Evolutionary conservation across 2,888 invertebrate species (phyloP), one percentile per base, ranked within the genome.

Genomic region (Pachliopta kotzebuea): DNA sequence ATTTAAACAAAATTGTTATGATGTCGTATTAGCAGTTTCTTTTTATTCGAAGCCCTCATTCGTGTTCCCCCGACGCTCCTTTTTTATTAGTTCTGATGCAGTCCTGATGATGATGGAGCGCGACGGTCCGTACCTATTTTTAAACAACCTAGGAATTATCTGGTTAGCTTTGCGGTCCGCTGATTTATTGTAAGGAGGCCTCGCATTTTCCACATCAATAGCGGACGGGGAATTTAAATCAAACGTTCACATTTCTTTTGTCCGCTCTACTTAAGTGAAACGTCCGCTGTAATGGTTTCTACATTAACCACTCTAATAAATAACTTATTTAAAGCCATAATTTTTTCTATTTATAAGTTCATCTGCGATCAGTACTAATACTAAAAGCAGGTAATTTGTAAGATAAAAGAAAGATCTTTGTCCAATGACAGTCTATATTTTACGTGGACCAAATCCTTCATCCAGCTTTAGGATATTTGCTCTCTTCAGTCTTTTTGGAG

Each of bases 31-130:
- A 74, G 73, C 73, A 72, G 71, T 66, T 59, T 70, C 71, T 73
- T 70, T 72, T 72, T 73, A 69, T 68, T 66, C 68, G 63, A 68
- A 60, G 55, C n/a, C 23, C 52, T 7, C 53, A 52, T 53, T 42
- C 23, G 54, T 23, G 45, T 55, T 60, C 55, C 18, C 60, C 65
- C 62, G 59, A 21, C 11, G 49, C 54, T 60, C 52, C 18, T 64
- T 65, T 65, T 64, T 67, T 56, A 63, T 57, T 50, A 58, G 60
- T 53, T 61, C 63, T 70, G 72, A 73, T 71, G 70, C 57, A 66
- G 64, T 66, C 70, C 71, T 74, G 70, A 73, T 73, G 73, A 73
- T 74, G 74, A 74, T 71, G 71, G 69, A 74, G 70, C 70, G 58
- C 26, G 60, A 65, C 42, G 56, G 60, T 23, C 26, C 21, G 21